Evolutionary conservation across 2,888 invertebrate species (phyloP).

Genomic region (Tryphoninae sp.): DNA sequence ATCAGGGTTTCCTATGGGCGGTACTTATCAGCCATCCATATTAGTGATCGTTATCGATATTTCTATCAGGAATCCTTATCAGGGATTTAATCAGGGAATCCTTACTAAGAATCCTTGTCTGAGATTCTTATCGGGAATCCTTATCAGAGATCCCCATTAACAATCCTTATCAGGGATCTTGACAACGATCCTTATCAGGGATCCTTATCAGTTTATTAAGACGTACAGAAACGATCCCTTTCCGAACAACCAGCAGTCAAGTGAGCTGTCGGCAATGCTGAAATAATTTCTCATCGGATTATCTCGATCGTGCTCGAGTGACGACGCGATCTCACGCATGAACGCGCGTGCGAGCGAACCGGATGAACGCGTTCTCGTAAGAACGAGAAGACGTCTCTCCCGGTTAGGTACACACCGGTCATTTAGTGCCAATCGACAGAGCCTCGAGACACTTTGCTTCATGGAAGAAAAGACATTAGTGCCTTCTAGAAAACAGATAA

Average conservation of each 20-base stretch:
- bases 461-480: conserved; percentile 21
- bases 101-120: no score
- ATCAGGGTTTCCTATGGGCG: no score
- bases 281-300: conserved; percentile 46
- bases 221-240: neutral
- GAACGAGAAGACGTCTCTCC: conserved; percentile 50
- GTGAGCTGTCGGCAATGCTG: conserved; percentile 48
- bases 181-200: no score
- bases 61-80: no score
- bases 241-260: conserved; percentile 16
- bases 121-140: neutral
- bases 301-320: conserved; percentile 24
- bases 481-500: conserved; percentile 1
- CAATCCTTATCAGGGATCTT: no score
- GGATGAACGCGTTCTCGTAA: conserved; percentile 27
- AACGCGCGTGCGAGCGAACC: conserved; percentile 36
- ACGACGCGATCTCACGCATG: conserved; percentile 49
- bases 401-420: conserved; percentile 30
- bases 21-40: no score
- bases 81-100: no score
- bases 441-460: conserved; percentile 35
- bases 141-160: neutral
- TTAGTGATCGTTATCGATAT: no score
- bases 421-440: conserved; percentile 54
- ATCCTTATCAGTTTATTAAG: neutral